Conservation (phyloP, 2,113 vertebrate species). For the Propithecus coquereli region DNA sequence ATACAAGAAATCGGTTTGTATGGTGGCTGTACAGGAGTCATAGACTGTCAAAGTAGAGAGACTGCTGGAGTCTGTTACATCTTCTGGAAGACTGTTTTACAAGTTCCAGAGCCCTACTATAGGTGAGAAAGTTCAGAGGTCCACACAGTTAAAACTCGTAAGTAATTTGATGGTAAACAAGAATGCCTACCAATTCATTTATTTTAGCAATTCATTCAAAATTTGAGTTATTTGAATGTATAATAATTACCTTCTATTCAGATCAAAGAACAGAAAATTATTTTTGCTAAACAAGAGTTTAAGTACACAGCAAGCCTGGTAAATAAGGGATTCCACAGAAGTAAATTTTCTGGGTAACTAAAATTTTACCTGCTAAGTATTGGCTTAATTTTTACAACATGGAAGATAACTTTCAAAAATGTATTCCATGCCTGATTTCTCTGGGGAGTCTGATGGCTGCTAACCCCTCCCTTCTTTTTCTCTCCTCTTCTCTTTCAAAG, state of each 20-base stretch:
- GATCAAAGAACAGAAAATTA: not conserved
- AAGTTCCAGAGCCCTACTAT: not conserved
- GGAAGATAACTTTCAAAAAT: not conserved
- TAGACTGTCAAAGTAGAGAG: not conserved
- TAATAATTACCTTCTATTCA: not conserved
- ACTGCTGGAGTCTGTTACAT: not conserved
- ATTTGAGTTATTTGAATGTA: not conserved
- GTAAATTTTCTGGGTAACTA: not conserved
- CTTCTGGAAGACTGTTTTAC: too few species aligned
- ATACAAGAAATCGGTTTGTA: not conserved
- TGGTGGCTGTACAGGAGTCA: not conserved
- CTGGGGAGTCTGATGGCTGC: not conserved
- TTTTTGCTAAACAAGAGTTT: not conserved
- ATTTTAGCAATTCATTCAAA: too few species aligned
- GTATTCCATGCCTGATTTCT: not conserved
- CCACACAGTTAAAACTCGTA: not conserved
- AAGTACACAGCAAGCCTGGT: not conserved
- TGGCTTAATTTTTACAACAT: not conserved
- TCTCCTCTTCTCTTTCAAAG: not conserved
- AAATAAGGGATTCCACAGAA: not conserved
- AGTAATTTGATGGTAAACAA: not conserved
- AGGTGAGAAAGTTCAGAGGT: not conserved
- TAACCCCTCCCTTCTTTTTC: not conserved
- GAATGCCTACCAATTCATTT: not conserved
- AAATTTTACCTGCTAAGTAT: not conserved